A percentile compares a stretch with the other conserved stretches of the same genome.
These are phyloP conservation scores for Plecturocebus donacophilus DNA, from an alignment of 2,113 vertebrate genomes.

Conservation along the genomic window DNA sequence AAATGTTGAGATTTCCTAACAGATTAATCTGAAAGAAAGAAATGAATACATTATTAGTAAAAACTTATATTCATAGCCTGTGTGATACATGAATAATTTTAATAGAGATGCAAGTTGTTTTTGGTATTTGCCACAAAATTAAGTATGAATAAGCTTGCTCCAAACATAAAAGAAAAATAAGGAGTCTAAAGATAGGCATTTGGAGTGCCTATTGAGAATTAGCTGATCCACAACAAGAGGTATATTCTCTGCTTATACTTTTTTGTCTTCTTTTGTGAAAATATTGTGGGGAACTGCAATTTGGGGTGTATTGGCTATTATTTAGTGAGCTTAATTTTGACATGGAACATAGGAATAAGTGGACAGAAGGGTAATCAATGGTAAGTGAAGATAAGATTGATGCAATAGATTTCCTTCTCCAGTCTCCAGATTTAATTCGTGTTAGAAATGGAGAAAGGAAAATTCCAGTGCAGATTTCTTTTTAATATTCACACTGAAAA, in stretches of 20 bases:
- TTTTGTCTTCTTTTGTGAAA: background rate
- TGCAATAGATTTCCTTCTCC: background rate
- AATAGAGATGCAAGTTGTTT: constrained; percentile 45
- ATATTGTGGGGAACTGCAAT: background rate
- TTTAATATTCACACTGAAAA: constrained; percentile 25
- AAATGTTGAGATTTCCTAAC: constrained; percentile 50
- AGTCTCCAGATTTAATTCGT: background rate
- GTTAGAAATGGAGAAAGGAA: background rate
- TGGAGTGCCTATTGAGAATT: background rate
- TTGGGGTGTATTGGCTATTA: background rate
- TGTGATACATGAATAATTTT: constrained; percentile 35
- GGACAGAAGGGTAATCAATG: background rate
- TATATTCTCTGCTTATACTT: background rate
- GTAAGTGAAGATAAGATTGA: background rate
- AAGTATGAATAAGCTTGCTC: background rate
- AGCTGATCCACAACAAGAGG: background rate
- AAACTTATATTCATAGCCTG: background rate
- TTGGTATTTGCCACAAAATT: constrained; percentile 41
- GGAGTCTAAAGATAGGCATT: background rate
- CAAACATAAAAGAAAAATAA: constrained; percentile 13
- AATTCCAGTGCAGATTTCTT: background rate
- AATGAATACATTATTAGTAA: constrained; percentile 18
- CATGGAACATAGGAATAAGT: background rate
- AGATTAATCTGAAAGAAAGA: background rate
- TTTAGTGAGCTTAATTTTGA: background rate